phyloP scores from a whole-genome alignment of 2,888 invertebrate species.

The Melinopterus prodromus region DNA sequence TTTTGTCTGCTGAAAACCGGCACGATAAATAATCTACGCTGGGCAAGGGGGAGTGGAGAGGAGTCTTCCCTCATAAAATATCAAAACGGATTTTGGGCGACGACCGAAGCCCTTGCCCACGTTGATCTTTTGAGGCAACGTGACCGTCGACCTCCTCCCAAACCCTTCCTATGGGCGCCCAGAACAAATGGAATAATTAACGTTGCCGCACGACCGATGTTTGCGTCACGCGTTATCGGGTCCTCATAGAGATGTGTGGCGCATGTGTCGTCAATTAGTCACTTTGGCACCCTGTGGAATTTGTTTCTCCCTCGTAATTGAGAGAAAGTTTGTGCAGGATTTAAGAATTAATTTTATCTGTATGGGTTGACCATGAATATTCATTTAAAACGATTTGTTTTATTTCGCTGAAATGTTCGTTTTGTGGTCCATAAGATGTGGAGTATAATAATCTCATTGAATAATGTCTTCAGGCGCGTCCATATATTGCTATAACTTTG shows the following conservation, averaged over 20 bases:
- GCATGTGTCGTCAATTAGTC: neutral
- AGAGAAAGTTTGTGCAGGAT: no score
- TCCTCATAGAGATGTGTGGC: neutral
- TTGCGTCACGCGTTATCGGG: neutral
- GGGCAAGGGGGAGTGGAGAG: neutral
- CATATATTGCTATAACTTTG: no score
- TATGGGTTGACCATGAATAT: no score
- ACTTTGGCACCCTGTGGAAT: neutral
- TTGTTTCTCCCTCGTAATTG: no score
- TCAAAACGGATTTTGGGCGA: slow-evolving; percentile 25
- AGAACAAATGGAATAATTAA: neutral
- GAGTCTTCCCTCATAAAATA: slow-evolving; percentile 21
- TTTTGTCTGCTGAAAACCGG: slow-evolving; percentile 34
- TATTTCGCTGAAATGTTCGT: no score
- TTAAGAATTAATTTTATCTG: no score
- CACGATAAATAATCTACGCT: slow-evolving; percentile 35
- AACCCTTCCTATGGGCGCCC: neutral
- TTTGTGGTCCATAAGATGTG: no score
- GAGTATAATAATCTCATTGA: no score
- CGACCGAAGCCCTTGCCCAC: neutral
- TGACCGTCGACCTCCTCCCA: neutral
- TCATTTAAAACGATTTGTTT: no score
- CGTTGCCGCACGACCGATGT: neutral
- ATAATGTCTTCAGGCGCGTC: no score
- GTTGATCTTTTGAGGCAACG: neutral